These are phyloP conservation scores for Tetranychus piercei DNA, from an alignment of 2,888 invertebrate genomes.

Conservation along the genomic window DNA sequence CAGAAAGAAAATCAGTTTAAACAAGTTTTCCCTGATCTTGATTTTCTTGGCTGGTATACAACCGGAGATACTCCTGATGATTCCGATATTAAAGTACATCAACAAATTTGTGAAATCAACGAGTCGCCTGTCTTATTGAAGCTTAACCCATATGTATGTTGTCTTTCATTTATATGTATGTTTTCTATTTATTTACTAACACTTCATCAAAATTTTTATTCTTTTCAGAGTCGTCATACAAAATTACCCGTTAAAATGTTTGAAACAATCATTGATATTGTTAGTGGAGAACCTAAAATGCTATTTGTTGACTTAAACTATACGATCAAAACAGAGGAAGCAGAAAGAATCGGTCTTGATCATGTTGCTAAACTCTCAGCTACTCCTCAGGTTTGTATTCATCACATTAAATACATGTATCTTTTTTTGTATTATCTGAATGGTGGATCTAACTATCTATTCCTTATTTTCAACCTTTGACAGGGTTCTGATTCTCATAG, in stretches of 20 bases:
- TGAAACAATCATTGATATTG: conserved; percentile 87
- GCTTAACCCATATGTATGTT: conserved; percentile 48
- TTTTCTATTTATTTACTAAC: too few species aligned
- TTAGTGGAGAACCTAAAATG: conserved; percentile 75
- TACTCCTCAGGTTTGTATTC: conserved; percentile 33
- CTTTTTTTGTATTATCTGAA: too few species aligned
- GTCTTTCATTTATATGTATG: neutral
- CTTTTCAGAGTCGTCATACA: conserved; percentile 11
- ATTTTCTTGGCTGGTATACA: conserved; percentile 95
- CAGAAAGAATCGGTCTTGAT: conserved; percentile 93
- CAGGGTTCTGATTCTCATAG: conserved; percentile 17
- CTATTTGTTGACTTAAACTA: conserved; percentile 77
- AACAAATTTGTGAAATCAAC: conserved; percentile 85
- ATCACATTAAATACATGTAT: neutral
- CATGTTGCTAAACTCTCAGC: conserved; percentile 90
- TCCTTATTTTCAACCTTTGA: neutral
- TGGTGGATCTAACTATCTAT: neutral
- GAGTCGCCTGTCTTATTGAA: conserved; percentile 87
- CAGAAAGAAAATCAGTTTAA: conserved; percentile 85
- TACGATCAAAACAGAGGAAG: conserved; percentile 90
- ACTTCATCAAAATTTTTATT: neutral
- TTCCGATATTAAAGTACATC: conserved; percentile 73
- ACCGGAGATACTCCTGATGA: conserved; percentile 67
- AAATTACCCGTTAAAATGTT: conserved; percentile 63
- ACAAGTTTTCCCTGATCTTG: conserved; percentile 95